Evolutionary conservation across 1,140 invertebrate genomes (phyloP), one percentile per base, ranked within the genome.

Genomic region (Zaprionus davidi): DNA sequence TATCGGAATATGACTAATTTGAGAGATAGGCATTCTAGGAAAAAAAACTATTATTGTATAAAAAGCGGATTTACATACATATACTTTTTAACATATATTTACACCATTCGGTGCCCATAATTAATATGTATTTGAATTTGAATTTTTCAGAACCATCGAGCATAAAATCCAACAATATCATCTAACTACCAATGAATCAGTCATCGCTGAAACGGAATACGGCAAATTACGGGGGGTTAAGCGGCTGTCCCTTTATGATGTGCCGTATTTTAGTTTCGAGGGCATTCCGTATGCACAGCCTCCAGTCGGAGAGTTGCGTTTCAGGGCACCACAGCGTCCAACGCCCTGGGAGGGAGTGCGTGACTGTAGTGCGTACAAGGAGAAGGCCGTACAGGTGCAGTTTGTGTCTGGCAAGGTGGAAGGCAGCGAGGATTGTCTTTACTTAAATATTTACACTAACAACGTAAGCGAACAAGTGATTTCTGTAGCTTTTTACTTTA

Each of bases 401-500:
- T 84, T 90, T 26, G 64, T 92, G 1, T 55, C 53, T 1, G 79
- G 81, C 17, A 81, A 78, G 51, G 73, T 92, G 44, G 80, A 91
- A 34, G 94, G 94, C n/a, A 90, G 93, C 5, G 96, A 97, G 90
- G 95, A 97, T 81, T 96, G 96, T 79, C 93, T 97, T 1, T 94
- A 95, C 64, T 79, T 97, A 1, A 96, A 96, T 68, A 94, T 97
- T 15, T 96, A 95, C 59, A 88, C 94, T 94, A 24, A 95, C 95
- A 80, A 96, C 94, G 91, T 92, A 95, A 55, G 94, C 96, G 91
- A 3, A 51, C 28, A 17, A 36, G 15, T 4, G 5, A 28, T 55
- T 9, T 13, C 1, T 12, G 17, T n/a, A 1, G 71, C 11, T 26
- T 51, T 53, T 20, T 46, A 55, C 17, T 22, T 4, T 55, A 22